Evolutionary conservation across 2,888 invertebrate species (phyloP).

Genomic region (Eurytoma adleriae): DNA sequence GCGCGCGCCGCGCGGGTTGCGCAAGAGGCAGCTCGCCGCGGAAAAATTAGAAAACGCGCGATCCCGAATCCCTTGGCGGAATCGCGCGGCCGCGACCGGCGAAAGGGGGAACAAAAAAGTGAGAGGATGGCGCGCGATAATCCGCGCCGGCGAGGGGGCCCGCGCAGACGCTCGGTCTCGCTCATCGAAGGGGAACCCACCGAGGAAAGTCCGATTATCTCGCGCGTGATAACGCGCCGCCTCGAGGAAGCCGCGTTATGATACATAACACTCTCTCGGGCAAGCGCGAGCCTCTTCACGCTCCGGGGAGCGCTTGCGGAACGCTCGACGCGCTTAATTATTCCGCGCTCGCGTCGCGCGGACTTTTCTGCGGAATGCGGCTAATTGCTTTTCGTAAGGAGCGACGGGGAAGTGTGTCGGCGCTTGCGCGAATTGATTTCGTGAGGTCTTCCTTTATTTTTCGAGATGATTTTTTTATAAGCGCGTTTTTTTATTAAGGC

Average conservation of each 20-base stretch:
- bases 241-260: constrained; percentile 33
- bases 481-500: too few species aligned
- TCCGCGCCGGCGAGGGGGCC: constrained; percentile 52
- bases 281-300: constrained; percentile 33
- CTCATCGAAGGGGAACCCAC: constrained; percentile 69
- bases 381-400: background rate
- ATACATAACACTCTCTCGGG: constrained; percentile 37
- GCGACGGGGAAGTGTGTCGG: background rate
- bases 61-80: background rate
- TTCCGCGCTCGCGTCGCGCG: background rate
- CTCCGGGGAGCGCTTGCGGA: constrained; percentile 14
- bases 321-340: background rate
- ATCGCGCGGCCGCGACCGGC: background rate
- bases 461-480: too few species aligned
- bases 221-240: constrained; percentile 56
- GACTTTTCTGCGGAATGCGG: background rate
- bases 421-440: too few species aligned
- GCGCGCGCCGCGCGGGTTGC: background rate
- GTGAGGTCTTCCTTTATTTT: too few species aligned
- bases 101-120: constrained; percentile 48
- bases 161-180: background rate
- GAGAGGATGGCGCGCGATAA: constrained; percentile 67
- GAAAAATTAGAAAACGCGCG: constrained; percentile 36
- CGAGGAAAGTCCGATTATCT: constrained; percentile 60
- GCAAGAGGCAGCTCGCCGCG: background rate